Evolutionary conservation across 2,888 invertebrate species (phyloP).

Genomic region (Lissonota sp.): DNA sequence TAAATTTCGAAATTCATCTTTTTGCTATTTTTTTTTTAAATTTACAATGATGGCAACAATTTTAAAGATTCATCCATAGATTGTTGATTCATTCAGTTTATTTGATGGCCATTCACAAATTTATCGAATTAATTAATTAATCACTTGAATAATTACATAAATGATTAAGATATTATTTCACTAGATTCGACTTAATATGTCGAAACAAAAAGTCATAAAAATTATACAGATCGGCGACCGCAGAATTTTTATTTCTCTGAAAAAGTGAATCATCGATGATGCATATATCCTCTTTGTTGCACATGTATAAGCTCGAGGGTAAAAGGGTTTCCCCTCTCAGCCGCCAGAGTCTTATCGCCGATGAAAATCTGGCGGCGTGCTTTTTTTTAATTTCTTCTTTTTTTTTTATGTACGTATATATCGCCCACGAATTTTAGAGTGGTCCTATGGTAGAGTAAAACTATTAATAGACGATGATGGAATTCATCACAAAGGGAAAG

Average conservation of each 20-base stretch:
- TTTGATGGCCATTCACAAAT: too few relatives aligned
- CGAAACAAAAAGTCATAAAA: background rate
- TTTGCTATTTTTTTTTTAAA: too few relatives aligned
- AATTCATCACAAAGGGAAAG: slow-evolving; percentile 74
- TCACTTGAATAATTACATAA: background rate
- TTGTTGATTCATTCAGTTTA: too few relatives aligned
- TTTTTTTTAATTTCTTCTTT: slow-evolving; percentile 37
- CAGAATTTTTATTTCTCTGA: background rate
- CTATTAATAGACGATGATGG: slow-evolving; percentile 75
- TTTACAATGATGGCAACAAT: too few relatives aligned
- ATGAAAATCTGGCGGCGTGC: slow-evolving; percentile 53
- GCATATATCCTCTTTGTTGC: slow-evolving; percentile 1
- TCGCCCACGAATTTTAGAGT: slow-evolving; percentile 56
- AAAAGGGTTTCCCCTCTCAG: background rate
- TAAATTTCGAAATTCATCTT: too few relatives aligned
- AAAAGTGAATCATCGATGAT: slow-evolving; percentile 7
- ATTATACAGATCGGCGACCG: background rate
- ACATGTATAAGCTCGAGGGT: background rate
- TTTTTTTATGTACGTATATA: slow-evolving; percentile 31
- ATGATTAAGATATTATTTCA: background rate
- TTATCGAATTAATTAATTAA: background rate
- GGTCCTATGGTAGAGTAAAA: slow-evolving; percentile 56
- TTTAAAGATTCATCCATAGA: too few relatives aligned
- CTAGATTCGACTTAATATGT: background rate
- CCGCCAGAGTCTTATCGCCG: slow-evolving; percentile 11